Percentiles rank a stretch among this genome's conserved stretches.
phyloP scores from a whole-genome alignment of 2,797 vertebrate genomes.

The Lepilemur septentrionalis region DNA sequence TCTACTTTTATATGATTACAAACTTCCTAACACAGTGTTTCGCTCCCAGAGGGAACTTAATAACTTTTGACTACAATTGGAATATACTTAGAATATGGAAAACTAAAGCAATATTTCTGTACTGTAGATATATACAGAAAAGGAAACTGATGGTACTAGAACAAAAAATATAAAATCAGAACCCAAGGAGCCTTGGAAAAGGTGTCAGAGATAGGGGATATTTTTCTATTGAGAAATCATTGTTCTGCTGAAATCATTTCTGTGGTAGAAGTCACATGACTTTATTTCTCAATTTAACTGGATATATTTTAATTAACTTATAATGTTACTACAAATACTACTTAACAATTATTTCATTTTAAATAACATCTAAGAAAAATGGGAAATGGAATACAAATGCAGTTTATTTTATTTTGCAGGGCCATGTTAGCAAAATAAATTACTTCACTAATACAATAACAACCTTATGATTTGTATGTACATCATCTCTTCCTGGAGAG shows the following conservation, averaged over 20 bases:
- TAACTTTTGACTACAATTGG: background rate
- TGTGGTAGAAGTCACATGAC: background rate
- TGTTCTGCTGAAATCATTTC: background rate
- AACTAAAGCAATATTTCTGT: background rate
- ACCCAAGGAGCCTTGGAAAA: background rate
- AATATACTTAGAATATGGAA: background rate
- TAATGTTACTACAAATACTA: background rate
- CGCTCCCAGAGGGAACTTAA: background rate
- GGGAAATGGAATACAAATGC: background rate
- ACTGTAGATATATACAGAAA: background rate
- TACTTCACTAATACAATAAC: background rate
- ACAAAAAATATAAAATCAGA: background rate
- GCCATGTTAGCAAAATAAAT: background rate
- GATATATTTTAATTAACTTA: background rate
- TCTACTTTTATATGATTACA: conserved; percentile 2
- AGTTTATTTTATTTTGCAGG: background rate
- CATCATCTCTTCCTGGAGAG: background rate
- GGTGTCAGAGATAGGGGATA: background rate
- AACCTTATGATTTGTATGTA: background rate
- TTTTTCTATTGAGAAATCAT: background rate
- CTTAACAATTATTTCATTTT: background rate
- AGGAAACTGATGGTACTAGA: background rate
- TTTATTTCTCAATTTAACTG: background rate
- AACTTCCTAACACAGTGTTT: background rate
- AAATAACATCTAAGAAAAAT: background rate